Evolutionary conservation across 1,140 invertebrate genomes (phyloP).

Genomic region (Neodiprion virginianus): DNA sequence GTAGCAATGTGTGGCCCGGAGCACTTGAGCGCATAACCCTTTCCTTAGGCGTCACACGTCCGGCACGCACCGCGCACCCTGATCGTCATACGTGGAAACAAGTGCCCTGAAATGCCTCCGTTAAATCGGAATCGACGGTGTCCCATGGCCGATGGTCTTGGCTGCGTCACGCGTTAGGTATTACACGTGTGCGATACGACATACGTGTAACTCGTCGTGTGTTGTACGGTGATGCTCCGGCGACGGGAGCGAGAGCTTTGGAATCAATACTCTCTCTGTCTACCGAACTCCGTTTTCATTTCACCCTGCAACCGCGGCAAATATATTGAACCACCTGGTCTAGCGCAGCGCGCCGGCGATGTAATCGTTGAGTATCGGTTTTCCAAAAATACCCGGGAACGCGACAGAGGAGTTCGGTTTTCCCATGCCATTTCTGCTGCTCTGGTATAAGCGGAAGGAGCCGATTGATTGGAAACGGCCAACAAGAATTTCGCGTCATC

Average conservation of each 20-base stretch:
- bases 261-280: not conserved
- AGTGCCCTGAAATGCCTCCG: too few relatives aligned
- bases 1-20: constrained; percentile 59
- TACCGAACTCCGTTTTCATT: not conserved
- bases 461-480: constrained; percentile 63
- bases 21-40: constrained; percentile 61
- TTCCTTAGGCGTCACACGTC: constrained; percentile 38
- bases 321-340: not conserved
- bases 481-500: constrained; percentile 34
- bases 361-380: not conserved
- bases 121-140: too few relatives aligned
- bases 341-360: not conserved
- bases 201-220: not conserved
- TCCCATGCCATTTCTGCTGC: constrained; percentile 56
- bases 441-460: constrained; percentile 60
- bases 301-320: not conserved
- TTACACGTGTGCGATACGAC: too few relatives aligned
- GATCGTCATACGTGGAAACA: not conserved
- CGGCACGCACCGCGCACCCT: not conserved
- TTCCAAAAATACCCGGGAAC: constrained; percentile 26
- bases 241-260: not conserved
- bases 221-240: not conserved
- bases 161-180: not conserved
- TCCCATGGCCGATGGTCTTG: not conserved
- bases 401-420: constrained; percentile 62